Evolutionary conservation across 2,797 vertebrate genomes (phyloP).

Genomic region (Betta splendens): DNA sequence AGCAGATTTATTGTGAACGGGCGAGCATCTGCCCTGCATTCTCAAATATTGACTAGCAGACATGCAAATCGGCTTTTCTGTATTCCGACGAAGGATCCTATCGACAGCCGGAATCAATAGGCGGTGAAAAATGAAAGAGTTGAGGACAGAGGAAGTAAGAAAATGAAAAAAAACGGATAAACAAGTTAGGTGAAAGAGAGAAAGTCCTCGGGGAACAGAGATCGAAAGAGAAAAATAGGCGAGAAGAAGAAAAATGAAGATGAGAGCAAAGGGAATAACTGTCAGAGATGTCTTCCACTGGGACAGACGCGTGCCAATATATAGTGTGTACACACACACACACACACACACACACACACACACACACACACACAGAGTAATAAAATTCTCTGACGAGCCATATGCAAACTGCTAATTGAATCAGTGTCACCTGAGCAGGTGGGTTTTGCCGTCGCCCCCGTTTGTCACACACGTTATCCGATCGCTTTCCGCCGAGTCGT

Average conservation of each 20-base stretch:
- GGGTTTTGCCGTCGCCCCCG: constrained; percentile 11
- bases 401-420: constrained; percentile 36
- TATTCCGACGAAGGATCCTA: constrained; percentile 58
- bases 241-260: constrained; percentile 14
- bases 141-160: constrained; percentile 27
- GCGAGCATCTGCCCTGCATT: constrained; percentile 17
- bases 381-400: neutral
- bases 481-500: constrained; percentile 26
- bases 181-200: constrained; percentile 19
- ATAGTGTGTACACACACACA: neutral
- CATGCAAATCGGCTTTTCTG: constrained; percentile 64
- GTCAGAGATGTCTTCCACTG: constrained; percentile 21
- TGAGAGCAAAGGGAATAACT: constrained; percentile 19
- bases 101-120: constrained; percentile 65
- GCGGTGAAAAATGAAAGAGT: constrained; percentile 46
- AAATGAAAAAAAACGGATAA: constrained; percentile 10
- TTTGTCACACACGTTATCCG: constrained; percentile 49
- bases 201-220: constrained; percentile 34
- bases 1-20: constrained; percentile 17
- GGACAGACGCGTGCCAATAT: constrained; percentile 25
- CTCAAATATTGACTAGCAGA: constrained; percentile 45
- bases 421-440: constrained; percentile 36
- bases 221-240: constrained; percentile 26
- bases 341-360: neutral
- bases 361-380: neutral